Conservation (phyloP, 2,113 vertebrate species). For the Mastomys coucha region DNA sequence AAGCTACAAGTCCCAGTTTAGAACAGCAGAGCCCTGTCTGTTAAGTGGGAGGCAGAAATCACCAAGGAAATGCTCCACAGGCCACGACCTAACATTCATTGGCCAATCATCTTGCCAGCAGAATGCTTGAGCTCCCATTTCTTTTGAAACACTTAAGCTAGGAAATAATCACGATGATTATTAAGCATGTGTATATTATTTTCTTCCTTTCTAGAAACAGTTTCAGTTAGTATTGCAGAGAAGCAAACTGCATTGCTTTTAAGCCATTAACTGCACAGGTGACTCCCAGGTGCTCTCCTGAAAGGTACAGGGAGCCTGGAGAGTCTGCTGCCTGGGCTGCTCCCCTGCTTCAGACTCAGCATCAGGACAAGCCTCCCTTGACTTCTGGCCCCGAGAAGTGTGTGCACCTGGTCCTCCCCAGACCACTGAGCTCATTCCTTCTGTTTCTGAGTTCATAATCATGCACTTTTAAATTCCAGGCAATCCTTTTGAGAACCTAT, state of each 20-base stretch:
- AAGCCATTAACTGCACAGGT: background rate
- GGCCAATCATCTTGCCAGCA: background rate
- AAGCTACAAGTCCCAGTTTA: background rate
- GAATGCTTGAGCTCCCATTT: background rate
- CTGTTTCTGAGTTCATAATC: background rate
- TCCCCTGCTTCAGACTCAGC: background rate
- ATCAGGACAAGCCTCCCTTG: background rate
- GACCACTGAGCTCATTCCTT: background rate
- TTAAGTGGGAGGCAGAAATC: background rate
- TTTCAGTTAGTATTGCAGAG: slow-evolving; percentile 19
- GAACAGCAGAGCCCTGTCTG: background rate
- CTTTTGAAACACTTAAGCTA: slow-evolving; percentile 39
- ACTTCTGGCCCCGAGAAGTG: background rate
- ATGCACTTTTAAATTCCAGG: background rate
- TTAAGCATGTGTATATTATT: background rate
- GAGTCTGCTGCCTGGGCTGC: background rate
- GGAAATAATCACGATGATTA: slow-evolving; percentile 1
- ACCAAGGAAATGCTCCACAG: background rate
- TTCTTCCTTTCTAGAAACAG: background rate
- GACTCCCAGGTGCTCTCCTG: background rate
- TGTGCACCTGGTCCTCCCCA: background rate
- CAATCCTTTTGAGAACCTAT: background rate
- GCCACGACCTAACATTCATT: background rate
- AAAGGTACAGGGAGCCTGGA: background rate
- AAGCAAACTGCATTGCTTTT: background rate